These are phyloP conservation scores for Varanus komodoensis DNA, from an alignment of 2,113 vertebrate genomes.

Conservation along the genomic window DNA sequence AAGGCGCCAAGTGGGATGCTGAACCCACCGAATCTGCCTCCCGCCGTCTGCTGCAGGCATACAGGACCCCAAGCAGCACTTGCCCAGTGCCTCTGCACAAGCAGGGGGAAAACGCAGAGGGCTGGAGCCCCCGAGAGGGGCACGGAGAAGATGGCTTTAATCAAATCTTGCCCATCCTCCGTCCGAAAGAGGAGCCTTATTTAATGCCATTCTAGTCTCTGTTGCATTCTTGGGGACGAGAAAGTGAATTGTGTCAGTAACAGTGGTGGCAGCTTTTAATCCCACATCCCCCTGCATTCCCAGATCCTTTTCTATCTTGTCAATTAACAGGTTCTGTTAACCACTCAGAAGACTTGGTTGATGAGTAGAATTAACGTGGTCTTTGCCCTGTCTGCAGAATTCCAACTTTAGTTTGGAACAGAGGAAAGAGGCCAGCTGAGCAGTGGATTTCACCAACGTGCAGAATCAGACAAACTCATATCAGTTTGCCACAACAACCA, in stretches of 20 bases:
- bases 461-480: not conserved
- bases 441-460: not conserved
- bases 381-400: no score
- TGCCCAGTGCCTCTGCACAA: not conserved
- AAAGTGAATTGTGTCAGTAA: not conserved
- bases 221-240: not conserved
- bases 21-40: no score
- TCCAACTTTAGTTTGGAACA: not conserved
- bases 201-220: no score
- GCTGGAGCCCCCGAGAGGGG: not conserved
- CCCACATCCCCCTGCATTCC: no score
- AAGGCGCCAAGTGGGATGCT: not conserved
- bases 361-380: not conserved
- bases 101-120: not conserved
- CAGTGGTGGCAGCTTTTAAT: no score
- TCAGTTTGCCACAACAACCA: not conserved
- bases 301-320: no score
- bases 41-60: not conserved
- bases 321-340: no score
- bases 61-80: not conserved
- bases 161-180: not conserved
- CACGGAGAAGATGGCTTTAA: not conserved
- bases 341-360: no score
- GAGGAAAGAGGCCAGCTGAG: not conserved
- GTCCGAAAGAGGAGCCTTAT: not conserved